Conservation (phyloP, 1,140 invertebrate species). For the Trichonephila clavipes region DNA sequence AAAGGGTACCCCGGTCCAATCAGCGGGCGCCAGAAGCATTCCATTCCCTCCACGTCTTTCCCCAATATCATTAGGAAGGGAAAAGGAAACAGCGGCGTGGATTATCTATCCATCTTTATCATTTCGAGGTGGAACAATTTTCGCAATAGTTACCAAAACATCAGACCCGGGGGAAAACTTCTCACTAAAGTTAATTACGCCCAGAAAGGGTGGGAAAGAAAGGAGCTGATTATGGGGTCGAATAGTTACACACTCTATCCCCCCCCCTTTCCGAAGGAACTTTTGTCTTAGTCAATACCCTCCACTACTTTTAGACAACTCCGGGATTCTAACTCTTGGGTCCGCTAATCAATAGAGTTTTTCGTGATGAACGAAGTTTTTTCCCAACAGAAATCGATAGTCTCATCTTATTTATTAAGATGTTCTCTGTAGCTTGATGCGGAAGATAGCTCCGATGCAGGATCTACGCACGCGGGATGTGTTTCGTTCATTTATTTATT, state of each 20-base stretch:
- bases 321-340: not conserved
- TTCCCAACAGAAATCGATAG: constrained; percentile 14
- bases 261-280: not conserved
- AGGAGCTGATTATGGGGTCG: constrained; percentile 1
- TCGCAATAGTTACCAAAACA: constrained; percentile 6
- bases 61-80: not conserved
- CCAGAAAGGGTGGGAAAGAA: constrained; percentile 14
- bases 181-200: constrained; percentile 12
- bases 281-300: constrained; percentile 3
- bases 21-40: not conserved
- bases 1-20: not conserved
- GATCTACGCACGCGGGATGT: not conserved
- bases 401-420: not conserved
- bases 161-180: constrained; percentile 1
- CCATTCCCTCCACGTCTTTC: not conserved
- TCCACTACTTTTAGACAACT: not conserved
- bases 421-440: not conserved
- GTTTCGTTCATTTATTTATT: not conserved
- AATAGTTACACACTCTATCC: not conserved
- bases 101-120: constrained; percentile 18
- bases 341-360: not conserved
- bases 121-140: constrained; percentile 1
- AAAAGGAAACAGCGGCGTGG: not conserved
- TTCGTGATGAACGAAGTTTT: constrained; percentile 9
- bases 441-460: not conserved